Conservation (phyloP, 2,888 invertebrate genomes). For the Lepeophtheirus nordmannii region DNA sequence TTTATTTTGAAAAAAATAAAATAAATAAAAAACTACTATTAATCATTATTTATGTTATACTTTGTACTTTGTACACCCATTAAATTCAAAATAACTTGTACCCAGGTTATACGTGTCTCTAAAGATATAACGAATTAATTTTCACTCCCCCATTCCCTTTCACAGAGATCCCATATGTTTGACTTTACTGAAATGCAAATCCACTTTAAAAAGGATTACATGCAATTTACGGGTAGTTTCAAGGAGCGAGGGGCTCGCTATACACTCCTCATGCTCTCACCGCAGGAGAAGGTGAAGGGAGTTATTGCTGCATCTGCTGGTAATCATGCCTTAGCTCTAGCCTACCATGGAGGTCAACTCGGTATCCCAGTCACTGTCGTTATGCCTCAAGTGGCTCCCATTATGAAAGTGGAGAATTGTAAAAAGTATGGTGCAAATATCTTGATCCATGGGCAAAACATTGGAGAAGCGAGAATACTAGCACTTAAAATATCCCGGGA, state of each 20-base stretch:
- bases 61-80: too few relatives aligned
- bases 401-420: constrained; percentile 78
- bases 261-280: constrained; percentile 55
- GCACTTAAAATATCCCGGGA: constrained; percentile 61
- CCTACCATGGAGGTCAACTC: constrained; percentile 58
- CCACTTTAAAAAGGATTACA: constrained; percentile 81
- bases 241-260: constrained; percentile 74
- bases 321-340: constrained; percentile 74
- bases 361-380: constrained; percentile 56
- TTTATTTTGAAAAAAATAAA: too few relatives aligned
- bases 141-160: constrained; percentile 25
- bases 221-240: constrained; percentile 85
- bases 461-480: constrained; percentile 64
- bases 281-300: constrained; percentile 54
- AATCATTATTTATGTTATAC: too few relatives aligned
- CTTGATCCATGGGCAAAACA: constrained; percentile 61
- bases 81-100: too few relatives aligned
- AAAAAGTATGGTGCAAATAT: constrained; percentile 67
- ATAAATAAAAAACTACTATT: too few relatives aligned
- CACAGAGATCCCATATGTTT: constrained; percentile 67
- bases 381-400: constrained; percentile 84
- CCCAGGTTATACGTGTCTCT: too few relatives aligned
- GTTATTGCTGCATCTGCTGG: constrained; percentile 86
- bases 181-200: constrained; percentile 62
- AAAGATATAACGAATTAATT: too few relatives aligned